Base-by-base conservation (phyloP, 2,888 invertebrate species). In the Pimpla rufipes region DNA sequence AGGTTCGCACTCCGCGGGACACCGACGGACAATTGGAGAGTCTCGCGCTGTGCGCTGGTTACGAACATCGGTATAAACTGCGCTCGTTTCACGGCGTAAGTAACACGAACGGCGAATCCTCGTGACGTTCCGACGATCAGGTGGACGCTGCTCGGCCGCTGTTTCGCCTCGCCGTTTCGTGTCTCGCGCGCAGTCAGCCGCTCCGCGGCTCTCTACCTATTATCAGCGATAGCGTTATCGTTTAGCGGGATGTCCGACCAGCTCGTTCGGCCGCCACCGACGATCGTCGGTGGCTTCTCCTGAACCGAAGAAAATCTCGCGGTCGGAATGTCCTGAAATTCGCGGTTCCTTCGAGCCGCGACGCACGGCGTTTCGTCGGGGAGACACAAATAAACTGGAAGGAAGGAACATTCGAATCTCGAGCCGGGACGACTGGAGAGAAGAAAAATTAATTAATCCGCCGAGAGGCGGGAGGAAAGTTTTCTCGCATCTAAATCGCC, bases 171-270 rank as follows among this genome's bases (percentile, higher is more conserved):
- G 21, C 16, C 16, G 47, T 16, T 47, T n/a, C 57, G 21, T 23
- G 57, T 57, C 29, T 6, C 29, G 10, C 23, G 18, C 23, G 11
- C n/a, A 59, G 29, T n/a, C n/a, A 57, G 5, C 37, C n/a, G 5
- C 37, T 59, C 21, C n/a, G n/a, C n/a, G 8, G 16, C 62, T 37
- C 18, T 37, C 18, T 62, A 62, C 40, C 62, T 62, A 62, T 62
- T 62, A 62, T 62, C 62, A 37, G 37, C 37, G 62, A 62, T 62
- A 62, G 62, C 40, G 62, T 62, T 74, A 74, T 68, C 68, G 71
- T 68, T 77, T 57, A 77, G 68, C 77, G 80, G 73, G 79, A 74
- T 77, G 80, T 64, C 68, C 55, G 77, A 77, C 68, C 79, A 83
- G 77, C 55, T 77, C 57, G 66, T 70, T 47, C 68, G 74, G 74